Base-by-base conservation (phyloP, 1,140 invertebrate species). In the Halictus rubicundus region DNA sequence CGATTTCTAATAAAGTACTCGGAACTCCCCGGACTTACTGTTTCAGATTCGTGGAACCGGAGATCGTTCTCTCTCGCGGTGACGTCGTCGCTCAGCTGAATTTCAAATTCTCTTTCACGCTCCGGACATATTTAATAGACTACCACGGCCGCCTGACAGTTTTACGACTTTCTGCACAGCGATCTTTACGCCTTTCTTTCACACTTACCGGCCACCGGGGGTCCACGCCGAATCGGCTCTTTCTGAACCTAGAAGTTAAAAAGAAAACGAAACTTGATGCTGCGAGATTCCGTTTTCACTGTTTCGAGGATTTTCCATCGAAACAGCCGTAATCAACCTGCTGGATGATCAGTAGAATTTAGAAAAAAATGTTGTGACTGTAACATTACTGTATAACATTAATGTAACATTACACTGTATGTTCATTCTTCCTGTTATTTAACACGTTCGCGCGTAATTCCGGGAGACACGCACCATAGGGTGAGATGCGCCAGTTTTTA, bases 111-210 rank as follows among this genome's bases (percentile, higher is more conserved):
- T 52, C 27, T 23, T 52, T 14, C 14, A 5, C 12, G 27, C 39
- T 5, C 19, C 27, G 72, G 32, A 8, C 32, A 66, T 74, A 74
- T 74, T 74, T 57, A 74, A 74, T 46, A 25, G 72, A 39, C 49
- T 66, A 66, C 54, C 72, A 25, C 1, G 32, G n/a, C 8, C 10
- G 23, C 7, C 4, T 14, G 72, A 74, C 72, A 37, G 49, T 66
- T 74, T 74, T 74, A 74, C 61, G 72, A 66, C 46, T 39, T 8
- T n/a, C 37, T 39, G 64, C 52, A 54, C 52, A 32, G 72, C 65
- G n/a, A 74, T 74, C 25, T 54, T 19, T 74, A 74, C 72, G 46
- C 46, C 72, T 74, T 16, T 66, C 72, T 63, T 73, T 73, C 71
- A 64, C 60, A 23, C 71, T 64, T 73, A 14, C n/a, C n/a, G 4